Percentiles rank a stretch among this genome's conserved stretches.
Evolutionary conservation across 2,888 invertebrate genomes (phyloP).

Genomic region (Ischnus inquisitorius): DNA sequence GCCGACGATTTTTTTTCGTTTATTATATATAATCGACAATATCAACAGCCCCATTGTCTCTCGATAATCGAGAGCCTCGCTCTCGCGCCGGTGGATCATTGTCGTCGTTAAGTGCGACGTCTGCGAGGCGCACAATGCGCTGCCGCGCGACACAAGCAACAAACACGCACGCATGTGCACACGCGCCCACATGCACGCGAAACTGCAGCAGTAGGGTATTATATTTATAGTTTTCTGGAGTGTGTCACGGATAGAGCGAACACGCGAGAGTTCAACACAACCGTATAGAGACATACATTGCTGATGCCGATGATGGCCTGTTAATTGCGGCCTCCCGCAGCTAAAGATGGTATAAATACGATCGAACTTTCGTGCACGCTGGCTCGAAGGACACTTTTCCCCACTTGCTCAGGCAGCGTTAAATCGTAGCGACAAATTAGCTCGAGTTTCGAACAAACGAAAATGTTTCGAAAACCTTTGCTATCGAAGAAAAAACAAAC

Average conservation of each 20-base stretch:
- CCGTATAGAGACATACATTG: conserved; percentile 24
- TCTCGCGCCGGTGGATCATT: neutral
- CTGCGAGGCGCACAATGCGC: conserved; percentile 29
- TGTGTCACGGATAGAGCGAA: conserved; percentile 64
- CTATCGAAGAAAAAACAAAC: neutral
- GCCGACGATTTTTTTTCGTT: conserved; percentile 11
- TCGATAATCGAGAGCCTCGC: conserved; percentile 49
- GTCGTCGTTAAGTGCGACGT: conserved; percentile 46
- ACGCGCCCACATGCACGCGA: neutral
- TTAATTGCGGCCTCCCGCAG: conserved; percentile 55
- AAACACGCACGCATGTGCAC: too few species aligned
- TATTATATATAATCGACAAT: neutral
- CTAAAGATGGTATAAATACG: conserved; percentile 32
- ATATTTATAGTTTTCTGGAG: conserved; percentile 67
- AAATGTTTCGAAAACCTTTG: neutral
- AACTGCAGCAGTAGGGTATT: conserved; percentile 36
- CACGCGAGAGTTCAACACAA: conserved; percentile 39
- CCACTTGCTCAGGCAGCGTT: conserved; percentile 10
- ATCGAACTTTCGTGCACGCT: conserved; percentile 12
- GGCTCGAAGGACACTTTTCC: neutral
- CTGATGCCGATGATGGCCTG: conserved; percentile 57
- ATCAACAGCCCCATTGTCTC: conserved; percentile 40
- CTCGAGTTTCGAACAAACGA: neutral
- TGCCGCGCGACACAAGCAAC: neutral
- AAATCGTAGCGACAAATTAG: conserved; percentile 5